Conservation (phyloP, 1,140 invertebrate genomes). For the Cheumatopsyche charites region DNA sequence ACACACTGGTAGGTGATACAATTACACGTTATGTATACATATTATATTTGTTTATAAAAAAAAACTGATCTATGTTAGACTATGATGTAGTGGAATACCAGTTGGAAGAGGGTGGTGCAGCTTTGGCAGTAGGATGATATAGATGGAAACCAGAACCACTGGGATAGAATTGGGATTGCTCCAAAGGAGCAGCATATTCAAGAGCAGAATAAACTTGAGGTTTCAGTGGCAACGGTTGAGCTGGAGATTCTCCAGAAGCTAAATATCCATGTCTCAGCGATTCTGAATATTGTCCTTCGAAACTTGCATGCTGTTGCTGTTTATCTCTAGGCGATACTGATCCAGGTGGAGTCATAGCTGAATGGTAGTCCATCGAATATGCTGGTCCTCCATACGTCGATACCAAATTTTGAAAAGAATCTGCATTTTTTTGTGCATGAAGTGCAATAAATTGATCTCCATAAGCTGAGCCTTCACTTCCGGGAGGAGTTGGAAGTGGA, state of each 20-base stretch:
- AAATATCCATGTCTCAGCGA: conserved; percentile 63
- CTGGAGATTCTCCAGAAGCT: conserved; percentile 65
- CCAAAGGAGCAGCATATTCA: conserved; percentile 61
- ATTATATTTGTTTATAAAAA: conserved; percentile 19
- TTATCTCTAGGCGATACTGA: conserved; percentile 93
- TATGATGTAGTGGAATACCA: conserved; percentile 83
- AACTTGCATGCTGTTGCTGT: conserved; percentile 64
- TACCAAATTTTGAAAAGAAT: conserved; percentile 66
- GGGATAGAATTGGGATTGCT: conserved; percentile 86
- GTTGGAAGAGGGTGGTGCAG: conserved; percentile 66
- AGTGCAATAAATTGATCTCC: conserved; percentile 75
- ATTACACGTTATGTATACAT: not conserved
- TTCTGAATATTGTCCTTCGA: conserved; percentile 57
- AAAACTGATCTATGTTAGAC: conserved; percentile 50
- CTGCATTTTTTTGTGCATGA: conserved; percentile 61
- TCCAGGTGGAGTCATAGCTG: conserved; percentile 93
- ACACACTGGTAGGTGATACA: not conserved
- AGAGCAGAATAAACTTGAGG: conserved; percentile 84
- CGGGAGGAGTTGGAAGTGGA: conserved; percentile 84
- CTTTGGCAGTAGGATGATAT: conserved; percentile 77
- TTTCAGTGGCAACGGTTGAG: conserved; percentile 82
- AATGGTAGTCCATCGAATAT: conserved; percentile 82
- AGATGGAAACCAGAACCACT: conserved; percentile 83
- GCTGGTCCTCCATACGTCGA: conserved; percentile 61
- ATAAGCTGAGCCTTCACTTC: conserved; percentile 79